A percentile compares a stretch with the other conserved stretches of the same genome.
Conservation (phyloP, 2,888 invertebrate genomes). For the Galerucella nymphaeae region DNA sequence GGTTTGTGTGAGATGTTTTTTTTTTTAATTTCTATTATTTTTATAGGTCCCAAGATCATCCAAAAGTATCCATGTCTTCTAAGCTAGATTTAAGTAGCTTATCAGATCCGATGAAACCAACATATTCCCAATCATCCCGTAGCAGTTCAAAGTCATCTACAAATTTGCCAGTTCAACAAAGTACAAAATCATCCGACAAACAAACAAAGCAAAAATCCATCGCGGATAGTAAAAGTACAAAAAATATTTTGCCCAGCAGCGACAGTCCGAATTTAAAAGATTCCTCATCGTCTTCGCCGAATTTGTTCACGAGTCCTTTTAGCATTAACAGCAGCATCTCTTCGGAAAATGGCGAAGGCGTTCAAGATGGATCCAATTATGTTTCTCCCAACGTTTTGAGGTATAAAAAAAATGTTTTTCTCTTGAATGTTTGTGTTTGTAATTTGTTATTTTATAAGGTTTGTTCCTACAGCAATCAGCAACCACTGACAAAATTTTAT, state of each 20-base stretch:
- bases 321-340: slow-evolving; percentile 60
- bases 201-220: slow-evolving; percentile 39
- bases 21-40: background rate
- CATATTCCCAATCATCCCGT: slow-evolving; percentile 41
- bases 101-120: slow-evolving; percentile 27
- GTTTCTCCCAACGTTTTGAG: slow-evolving; percentile 67
- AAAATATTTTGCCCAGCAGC: slow-evolving; percentile 36
- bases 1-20: background rate
- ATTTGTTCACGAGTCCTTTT: slow-evolving; percentile 64
- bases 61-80: slow-evolving; percentile 36
- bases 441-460: background rate
- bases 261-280: slow-evolving; percentile 51
- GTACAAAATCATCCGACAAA: slow-evolving; percentile 49
- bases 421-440: background rate
- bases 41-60: slow-evolving; percentile 44
- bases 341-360: slow-evolving; percentile 55
- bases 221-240: slow-evolving; percentile 53
- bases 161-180: slow-evolving; percentile 59
- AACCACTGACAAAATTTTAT: too few species aligned
- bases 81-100: slow-evolving; percentile 19
- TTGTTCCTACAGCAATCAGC: too few species aligned
- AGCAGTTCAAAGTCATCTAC: slow-evolving; percentile 48
- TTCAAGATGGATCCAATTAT: slow-evolving; percentile 56
- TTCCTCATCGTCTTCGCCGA: slow-evolving; percentile 58
- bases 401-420: slow-evolving; percentile 55